Evolutionary conservation across 2,113 vertebrate species (phyloP).

Genomic region (Gadus chalcogrammus): DNA sequence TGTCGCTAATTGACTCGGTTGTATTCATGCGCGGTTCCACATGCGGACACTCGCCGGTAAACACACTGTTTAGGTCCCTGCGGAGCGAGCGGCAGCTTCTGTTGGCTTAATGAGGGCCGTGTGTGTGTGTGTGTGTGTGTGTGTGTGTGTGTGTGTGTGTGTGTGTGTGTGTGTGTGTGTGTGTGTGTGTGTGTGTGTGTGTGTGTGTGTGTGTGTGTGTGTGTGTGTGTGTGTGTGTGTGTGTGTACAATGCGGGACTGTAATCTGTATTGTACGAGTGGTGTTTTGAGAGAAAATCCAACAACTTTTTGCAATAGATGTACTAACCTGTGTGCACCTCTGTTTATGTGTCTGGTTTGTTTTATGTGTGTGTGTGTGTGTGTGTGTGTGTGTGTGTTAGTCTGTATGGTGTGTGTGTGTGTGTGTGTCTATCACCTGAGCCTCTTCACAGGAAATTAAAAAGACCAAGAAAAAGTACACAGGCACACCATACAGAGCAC

Average conservation of each 20-base stretch:
- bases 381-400: too few relatives aligned
- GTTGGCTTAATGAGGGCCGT: background rate
- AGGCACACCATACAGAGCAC: too few relatives aligned
- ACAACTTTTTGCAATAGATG: conserved; percentile 20
- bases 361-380: background rate
- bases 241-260: conserved; percentile 13
- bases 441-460: too few relatives aligned
- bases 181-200: conserved; percentile 1
- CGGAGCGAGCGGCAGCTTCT: too few relatives aligned
- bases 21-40: too few relatives aligned
- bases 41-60: too few relatives aligned
- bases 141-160: background rate
- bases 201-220: background rate
- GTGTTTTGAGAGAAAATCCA: background rate
- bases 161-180: background rate
- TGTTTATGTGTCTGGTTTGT: background rate
- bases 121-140: background rate
- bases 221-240: conserved; percentile 1
- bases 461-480: too few relatives aligned
- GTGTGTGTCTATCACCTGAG: too few relatives aligned
- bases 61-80: too few relatives aligned
- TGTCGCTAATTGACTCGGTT: too few relatives aligned
- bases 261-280: conserved; percentile 21
- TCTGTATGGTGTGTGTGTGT: too few relatives aligned
- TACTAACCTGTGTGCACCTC: background rate